These are phyloP conservation scores for Spinus olivaceus DNA, from an alignment of 2,797 vertebrate species.

Conservation along the genomic window DNA sequence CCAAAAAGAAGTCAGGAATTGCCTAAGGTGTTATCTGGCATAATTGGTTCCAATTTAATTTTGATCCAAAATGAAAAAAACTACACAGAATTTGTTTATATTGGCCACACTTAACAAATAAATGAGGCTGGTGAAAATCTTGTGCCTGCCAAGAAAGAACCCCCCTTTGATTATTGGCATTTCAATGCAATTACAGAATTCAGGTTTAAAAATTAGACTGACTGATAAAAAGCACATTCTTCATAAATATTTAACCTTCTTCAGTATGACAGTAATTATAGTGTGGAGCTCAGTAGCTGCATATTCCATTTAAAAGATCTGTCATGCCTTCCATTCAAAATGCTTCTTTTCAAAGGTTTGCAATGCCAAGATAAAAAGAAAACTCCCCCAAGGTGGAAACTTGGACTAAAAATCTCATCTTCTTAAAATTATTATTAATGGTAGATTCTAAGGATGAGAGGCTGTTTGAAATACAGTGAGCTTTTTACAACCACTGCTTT, in stretches of 20 bases:
- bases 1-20: not conserved
- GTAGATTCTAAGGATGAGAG: conserved; percentile 38
- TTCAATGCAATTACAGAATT: conserved; percentile 63
- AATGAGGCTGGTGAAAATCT: conserved; percentile 8
- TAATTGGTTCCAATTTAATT: not conserved
- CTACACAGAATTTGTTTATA: not conserved
- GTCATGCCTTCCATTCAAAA: conserved; percentile 48
- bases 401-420: conserved; percentile 49
- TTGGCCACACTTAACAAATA: not conserved
- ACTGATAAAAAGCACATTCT: conserved; percentile 69
- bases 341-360: conserved; percentile 33
- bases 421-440: conserved; percentile 57
- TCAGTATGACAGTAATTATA: conserved; percentile 65
- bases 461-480: not conserved
- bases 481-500: conserved; percentile 34
- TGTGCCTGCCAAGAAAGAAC: conserved; percentile 19
- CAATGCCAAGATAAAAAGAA: conserved; percentile 56
- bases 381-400: conserved; percentile 52
- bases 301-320: conserved; percentile 45
- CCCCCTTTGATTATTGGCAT: conserved; percentile 39
- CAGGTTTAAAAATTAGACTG: conserved; percentile 68
- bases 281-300: conserved; percentile 30
- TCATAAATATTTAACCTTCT: conserved; percentile 75
- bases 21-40: not conserved
- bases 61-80: not conserved